These are phyloP conservation scores for Podargus strigoides DNA, from an alignment of 2,797 vertebrate genomes.

Conservation along the genomic window DNA sequence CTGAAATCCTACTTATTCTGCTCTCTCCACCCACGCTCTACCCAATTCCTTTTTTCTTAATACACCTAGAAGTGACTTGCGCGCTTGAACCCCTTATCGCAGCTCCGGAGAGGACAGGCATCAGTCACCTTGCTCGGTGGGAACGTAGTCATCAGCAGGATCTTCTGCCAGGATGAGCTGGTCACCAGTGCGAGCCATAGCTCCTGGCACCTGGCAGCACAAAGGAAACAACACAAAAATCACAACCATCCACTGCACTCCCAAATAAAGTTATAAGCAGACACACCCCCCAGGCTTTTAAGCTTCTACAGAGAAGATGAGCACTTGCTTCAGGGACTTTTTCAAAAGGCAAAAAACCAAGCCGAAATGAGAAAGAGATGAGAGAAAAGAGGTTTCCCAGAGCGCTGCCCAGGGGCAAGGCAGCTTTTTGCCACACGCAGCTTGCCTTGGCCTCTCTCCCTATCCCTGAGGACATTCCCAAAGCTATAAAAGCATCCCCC, in stretches of 20 bases:
- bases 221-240: too few species aligned
- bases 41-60: rapidly evolving
- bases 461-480: too few species aligned
- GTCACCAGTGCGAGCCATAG: slow-evolving; percentile 74
- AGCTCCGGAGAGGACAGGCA: not conserved
- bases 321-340: not conserved
- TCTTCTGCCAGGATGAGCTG: slow-evolving; percentile 92
- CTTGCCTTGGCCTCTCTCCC: too few species aligned
- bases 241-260: too few species aligned
- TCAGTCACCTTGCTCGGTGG: slow-evolving; percentile 83
- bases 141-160: slow-evolving; percentile 86
- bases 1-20: rapidly evolving
- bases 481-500: too few species aligned
- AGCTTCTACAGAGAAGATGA: not conserved
- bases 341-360: not conserved
- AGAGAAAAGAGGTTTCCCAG: too few species aligned
- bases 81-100: rapidly evolving
- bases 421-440: too few species aligned
- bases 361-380: not conserved
- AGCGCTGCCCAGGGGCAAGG: too few species aligned
- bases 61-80: rapidly evolving
- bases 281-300: too few species aligned
- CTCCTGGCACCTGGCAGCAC: too few species aligned
- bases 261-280: too few species aligned
- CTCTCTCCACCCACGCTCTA: not conserved